These are phyloP conservation scores for Glaucopsyche alexis DNA, from an alignment of 2,888 invertebrate species.

Conservation along the genomic window DNA sequence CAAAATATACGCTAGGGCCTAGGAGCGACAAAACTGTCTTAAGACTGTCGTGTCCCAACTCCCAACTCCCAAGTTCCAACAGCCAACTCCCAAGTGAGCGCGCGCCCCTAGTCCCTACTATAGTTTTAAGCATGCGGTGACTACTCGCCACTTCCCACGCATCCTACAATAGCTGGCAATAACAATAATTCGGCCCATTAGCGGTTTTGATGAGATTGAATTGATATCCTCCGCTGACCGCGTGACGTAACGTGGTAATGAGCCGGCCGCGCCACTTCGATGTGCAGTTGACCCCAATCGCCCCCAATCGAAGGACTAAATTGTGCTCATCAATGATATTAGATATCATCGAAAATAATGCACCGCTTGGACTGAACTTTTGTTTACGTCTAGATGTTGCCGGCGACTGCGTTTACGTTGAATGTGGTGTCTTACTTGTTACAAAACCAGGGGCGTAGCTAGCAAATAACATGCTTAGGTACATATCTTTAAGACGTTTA, in stretches of 20 bases:
- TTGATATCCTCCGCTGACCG: slow-evolving; percentile 58
- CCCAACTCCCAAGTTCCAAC: too few species aligned
- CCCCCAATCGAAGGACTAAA: slow-evolving; percentile 77
- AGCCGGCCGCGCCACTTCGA: slow-evolving; percentile 61
- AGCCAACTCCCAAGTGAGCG: too few species aligned
- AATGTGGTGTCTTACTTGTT: too few species aligned
- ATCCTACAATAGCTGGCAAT: background rate
- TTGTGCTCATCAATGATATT: slow-evolving; percentile 60
- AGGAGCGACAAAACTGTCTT: too few species aligned
- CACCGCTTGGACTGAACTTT: background rate
- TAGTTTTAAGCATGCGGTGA: background rate
- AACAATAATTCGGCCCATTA: slow-evolving; percentile 33
- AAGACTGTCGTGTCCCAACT: too few species aligned
- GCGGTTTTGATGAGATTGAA: slow-evolving; percentile 56
- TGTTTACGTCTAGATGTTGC: background rate
- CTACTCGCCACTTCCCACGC: slow-evolving; percentile 7
- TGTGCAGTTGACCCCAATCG: slow-evolving; percentile 74
- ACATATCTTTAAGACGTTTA: too few species aligned
- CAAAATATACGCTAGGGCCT: too few species aligned
- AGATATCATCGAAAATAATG: slow-evolving; percentile 34
- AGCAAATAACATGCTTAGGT: too few species aligned
- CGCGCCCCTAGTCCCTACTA: too few species aligned
- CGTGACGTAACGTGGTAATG: slow-evolving; percentile 62
- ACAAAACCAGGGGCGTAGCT: too few species aligned
- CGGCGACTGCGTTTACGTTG: too few species aligned